Evolutionary conservation across 2,888 invertebrate species (phyloP), one percentile per base, ranked within the genome.

Genomic region (Archips xylosteana): DNA sequence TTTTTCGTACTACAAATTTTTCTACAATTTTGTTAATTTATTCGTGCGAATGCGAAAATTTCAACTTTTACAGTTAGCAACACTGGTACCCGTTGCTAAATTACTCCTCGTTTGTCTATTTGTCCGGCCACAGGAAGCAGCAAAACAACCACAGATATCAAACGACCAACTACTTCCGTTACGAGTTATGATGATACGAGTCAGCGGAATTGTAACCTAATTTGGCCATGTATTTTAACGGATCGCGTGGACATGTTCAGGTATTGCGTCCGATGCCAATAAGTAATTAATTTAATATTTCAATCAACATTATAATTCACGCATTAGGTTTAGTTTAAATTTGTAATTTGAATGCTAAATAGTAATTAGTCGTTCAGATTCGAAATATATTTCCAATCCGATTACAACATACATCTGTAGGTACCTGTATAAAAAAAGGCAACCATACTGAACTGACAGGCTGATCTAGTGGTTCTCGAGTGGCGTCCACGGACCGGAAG

Each of bases 171-270:
- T 32, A 63, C 47, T 47, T 63, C 63, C 63, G 63, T 34, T 45
- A 63, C 13, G 63, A 63, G 63, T 34, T 45, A 63, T 32, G 63
- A 63, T 63, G n/a, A 34, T 47, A 32, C 47, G 32, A 47, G 47
- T 13, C 13, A n/a, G 2, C 60, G 60, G 34, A 45, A 34, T 34
- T 63, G 3, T 0, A 5, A 13, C 10, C 47, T 34, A 34, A 63
- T 47, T 42, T 63, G 45, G 32, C 34, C 63, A 8, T 13, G n/a
- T 45, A 63, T 63, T 32, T 32, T n/a, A 47, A 32, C 47, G 6
- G 45, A 63, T 34, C 13, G 10, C 15, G 10, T 15, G 1, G 61
- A 42, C 42, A 45, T 63, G 23, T 54, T 23, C 23, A 23, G 23
- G 3, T n/a, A 6, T 12, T 32, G 5, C 45, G 32, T 13, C 15